Evolutionary conservation across 2,797 vertebrate species (phyloP).

Genomic region (Syncerus caffer): DNA sequence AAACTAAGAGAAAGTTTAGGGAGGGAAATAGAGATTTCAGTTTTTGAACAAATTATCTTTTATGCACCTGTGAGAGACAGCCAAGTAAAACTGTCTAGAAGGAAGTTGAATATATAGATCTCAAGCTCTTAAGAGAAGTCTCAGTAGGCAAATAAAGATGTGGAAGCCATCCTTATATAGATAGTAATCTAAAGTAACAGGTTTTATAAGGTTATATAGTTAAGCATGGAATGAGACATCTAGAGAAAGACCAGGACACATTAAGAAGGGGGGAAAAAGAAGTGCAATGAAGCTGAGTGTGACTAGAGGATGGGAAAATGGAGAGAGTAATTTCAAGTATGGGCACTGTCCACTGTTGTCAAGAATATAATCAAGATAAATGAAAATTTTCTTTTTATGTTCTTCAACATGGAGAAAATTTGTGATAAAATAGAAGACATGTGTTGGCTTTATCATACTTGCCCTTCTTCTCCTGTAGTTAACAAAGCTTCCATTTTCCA

Average conservation of each 20-base stretch:
- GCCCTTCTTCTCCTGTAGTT: not conserved
- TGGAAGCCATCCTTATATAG: not conserved
- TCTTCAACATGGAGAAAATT: not conserved
- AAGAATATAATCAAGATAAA: constrained; percentile 4
- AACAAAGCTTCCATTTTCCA: not conserved
- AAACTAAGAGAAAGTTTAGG: not conserved
- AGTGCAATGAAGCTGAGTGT: not conserved
- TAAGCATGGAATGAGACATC: not conserved
- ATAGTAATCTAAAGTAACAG: not conserved
- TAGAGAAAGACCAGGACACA: not conserved
- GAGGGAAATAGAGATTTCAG: not conserved
- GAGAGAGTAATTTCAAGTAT: constrained; percentile 13
- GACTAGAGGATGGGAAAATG: not conserved
- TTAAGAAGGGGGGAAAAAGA: not conserved
- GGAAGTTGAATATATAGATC: not conserved
- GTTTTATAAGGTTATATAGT: not conserved
- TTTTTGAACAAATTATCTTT: not conserved
- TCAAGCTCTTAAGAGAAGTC: not conserved
- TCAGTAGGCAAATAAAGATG: not conserved
- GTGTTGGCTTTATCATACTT: not conserved
- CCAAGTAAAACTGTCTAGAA: not conserved
- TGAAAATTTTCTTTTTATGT: not conserved
- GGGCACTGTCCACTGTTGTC: not conserved
- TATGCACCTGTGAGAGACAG: not conserved
- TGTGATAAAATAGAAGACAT: not conserved